Conservation (phyloP, 2,888 invertebrate species). For the Neoaliturus tenellus region DNA sequence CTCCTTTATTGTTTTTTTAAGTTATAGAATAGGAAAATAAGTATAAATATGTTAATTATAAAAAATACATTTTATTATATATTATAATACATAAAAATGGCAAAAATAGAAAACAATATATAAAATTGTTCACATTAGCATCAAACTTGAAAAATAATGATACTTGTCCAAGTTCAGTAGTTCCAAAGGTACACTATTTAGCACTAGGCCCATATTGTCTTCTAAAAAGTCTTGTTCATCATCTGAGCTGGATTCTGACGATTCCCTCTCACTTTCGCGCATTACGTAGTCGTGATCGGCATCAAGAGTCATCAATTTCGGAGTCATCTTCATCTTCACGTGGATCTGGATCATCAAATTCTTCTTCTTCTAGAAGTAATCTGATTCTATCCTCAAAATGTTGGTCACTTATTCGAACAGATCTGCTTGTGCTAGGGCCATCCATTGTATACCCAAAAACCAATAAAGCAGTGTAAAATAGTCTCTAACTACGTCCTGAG, state of each 20-base stretch:
- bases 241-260: neutral
- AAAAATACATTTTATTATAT: too few species aligned
- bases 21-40: too few species aligned
- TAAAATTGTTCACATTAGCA: too few species aligned
- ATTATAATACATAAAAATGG: too few species aligned
- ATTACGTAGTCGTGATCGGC: constrained; percentile 39
- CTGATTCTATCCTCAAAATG: neutral
- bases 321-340: constrained; percentile 12
- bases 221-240: neutral
- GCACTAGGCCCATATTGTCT: neutral
- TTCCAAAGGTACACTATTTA: too few species aligned
- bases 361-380: neutral
- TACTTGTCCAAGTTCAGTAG: too few species aligned
- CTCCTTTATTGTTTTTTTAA: too few species aligned
- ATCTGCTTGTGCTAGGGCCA: constrained; percentile 23
- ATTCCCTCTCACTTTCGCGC: constrained; percentile 17
- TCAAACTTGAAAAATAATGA: too few species aligned
- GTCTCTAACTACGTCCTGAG: constrained; percentile 2
- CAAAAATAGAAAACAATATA: too few species aligned
- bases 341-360: constrained; percentile 28
- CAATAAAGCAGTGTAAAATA: neutral
- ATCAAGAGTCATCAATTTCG: constrained; percentile 30
- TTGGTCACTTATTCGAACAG: constrained; percentile 20
- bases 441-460: constrained; percentile 33
- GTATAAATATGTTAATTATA: too few species aligned